Conservation (phyloP, 2,113 vertebrate species). For the Nerophis lumbriciformis region DNA sequence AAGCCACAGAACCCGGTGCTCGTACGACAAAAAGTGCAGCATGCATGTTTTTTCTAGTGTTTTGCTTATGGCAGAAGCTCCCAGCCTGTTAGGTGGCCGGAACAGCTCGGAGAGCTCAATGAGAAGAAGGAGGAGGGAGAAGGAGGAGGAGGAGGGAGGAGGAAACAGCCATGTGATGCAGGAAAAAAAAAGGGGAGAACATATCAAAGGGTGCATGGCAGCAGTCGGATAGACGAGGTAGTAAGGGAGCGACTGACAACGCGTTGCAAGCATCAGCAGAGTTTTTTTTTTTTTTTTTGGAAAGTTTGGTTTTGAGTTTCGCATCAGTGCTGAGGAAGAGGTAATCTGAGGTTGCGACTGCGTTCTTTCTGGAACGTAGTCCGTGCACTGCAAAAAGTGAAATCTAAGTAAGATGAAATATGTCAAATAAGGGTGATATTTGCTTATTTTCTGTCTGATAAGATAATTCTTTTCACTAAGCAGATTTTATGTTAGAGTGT, state of each 20-base stretch:
- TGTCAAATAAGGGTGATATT: too few species aligned
- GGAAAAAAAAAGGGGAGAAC: constrained; percentile 9
- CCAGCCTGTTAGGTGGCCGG: constrained; percentile 48
- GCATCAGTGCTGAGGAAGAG: constrained; percentile 41
- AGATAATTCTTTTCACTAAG: too few species aligned
- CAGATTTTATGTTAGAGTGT: too few species aligned
- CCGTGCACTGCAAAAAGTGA: too few species aligned
- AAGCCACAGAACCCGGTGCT: constrained; percentile 4
- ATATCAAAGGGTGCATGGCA: constrained; percentile 47
- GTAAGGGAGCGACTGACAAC: constrained; percentile 26
- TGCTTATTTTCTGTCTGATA: too few species aligned
- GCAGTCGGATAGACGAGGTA: constrained; percentile 28
- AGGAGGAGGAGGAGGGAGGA: constrained; percentile 1
- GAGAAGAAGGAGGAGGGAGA: constrained; percentile 62
- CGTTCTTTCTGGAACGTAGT: not conserved
- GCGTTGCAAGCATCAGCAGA: constrained; percentile 24
- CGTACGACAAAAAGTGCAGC: not conserved
- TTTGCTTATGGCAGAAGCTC: constrained; percentile 38
- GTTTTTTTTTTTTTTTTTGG: constrained; percentile 3
- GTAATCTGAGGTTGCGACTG: constrained; percentile 40
- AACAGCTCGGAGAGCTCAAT: constrained; percentile 58
- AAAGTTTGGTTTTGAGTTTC: constrained; percentile 46
- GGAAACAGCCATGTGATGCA: constrained; percentile 49
- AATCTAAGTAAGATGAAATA: too few species aligned
- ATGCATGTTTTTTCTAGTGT: constrained; percentile 9